phyloP scores from a whole-genome alignment of 2,888 invertebrate genomes.

The Epirrhoe tristata region DNA sequence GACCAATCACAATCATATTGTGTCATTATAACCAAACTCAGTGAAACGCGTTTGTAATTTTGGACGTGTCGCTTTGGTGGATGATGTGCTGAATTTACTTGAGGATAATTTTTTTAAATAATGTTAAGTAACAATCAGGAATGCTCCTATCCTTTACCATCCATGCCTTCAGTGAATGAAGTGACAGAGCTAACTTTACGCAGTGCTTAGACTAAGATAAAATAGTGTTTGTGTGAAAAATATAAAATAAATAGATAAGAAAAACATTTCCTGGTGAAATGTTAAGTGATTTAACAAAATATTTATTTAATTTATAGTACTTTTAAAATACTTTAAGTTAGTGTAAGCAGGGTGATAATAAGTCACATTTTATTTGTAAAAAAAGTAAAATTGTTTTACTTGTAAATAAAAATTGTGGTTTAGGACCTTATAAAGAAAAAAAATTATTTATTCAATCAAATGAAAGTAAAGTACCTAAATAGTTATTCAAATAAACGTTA shows the following conservation, averaged over 20 bases:
- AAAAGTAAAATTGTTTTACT: constrained; percentile 22
- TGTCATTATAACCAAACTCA: no score
- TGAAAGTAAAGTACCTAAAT: background rate
- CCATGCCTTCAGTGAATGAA: background rate
- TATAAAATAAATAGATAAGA: background rate
- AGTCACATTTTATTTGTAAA: constrained; percentile 50
- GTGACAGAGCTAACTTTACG: background rate
- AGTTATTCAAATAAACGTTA: background rate
- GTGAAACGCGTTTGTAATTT: background rate
- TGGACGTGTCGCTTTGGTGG: background rate
- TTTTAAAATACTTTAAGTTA: constrained; percentile 47
- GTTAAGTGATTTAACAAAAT: constrained; percentile 52
- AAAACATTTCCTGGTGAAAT: constrained; percentile 51
- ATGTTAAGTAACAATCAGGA: no score
- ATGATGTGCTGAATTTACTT: background rate
- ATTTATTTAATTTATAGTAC: constrained; percentile 57
- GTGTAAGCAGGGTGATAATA: constrained; percentile 50
- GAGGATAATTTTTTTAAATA: no score
- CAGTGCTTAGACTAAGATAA: background rate
- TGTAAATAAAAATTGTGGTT: constrained; percentile 37
- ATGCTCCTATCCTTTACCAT: no score
- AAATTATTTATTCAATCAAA: background rate
- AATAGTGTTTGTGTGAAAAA: background rate
- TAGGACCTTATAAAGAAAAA: background rate
- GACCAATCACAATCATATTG: no score